These are phyloP conservation scores for Ostrea edulis DNA, from an alignment of 1,140 invertebrate genomes.

Conservation along the genomic window DNA sequence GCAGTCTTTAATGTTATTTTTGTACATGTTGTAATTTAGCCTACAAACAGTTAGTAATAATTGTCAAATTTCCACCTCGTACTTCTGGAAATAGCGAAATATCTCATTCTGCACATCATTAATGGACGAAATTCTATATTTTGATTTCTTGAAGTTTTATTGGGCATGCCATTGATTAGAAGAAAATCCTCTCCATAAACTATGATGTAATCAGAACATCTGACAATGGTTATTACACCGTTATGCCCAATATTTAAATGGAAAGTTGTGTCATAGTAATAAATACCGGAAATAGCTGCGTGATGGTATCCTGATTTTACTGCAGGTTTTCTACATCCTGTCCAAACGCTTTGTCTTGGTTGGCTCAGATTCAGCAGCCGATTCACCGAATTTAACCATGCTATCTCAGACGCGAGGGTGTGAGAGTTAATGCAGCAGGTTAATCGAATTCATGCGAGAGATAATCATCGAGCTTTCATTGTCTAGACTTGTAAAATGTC, in stretches of 20 bases:
- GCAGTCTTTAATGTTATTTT: no score
- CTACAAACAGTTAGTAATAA: background rate
- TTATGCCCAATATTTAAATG: conserved; percentile 8
- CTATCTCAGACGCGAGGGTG: no score
- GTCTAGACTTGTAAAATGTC: no score
- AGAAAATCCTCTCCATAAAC: background rate
- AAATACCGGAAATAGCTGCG: conserved; percentile 29
- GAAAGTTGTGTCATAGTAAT: conserved; percentile 12
- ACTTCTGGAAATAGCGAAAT: conserved; percentile 8
- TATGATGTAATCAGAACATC: background rate
- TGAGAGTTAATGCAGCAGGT: no score
- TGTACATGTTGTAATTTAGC: background rate
- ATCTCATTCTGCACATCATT: background rate
- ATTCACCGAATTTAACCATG: no score
- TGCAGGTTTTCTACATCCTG: conserved; percentile 13
- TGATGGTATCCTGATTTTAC: conserved; percentile 1
- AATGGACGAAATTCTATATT: conserved; percentile 16
- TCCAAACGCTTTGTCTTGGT: background rate
- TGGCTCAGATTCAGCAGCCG: no score
- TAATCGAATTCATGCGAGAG: no score
- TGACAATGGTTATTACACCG: conserved; percentile 6
- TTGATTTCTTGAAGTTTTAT: background rate
- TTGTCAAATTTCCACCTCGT: background rate
- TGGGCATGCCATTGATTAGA: background rate
- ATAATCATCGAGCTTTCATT: no score